Evolutionary conservation across 2,888 invertebrate species (phyloP), one percentile per base, ranked within the genome.

Genomic region (Cecidostiba fungosa): DNA sequence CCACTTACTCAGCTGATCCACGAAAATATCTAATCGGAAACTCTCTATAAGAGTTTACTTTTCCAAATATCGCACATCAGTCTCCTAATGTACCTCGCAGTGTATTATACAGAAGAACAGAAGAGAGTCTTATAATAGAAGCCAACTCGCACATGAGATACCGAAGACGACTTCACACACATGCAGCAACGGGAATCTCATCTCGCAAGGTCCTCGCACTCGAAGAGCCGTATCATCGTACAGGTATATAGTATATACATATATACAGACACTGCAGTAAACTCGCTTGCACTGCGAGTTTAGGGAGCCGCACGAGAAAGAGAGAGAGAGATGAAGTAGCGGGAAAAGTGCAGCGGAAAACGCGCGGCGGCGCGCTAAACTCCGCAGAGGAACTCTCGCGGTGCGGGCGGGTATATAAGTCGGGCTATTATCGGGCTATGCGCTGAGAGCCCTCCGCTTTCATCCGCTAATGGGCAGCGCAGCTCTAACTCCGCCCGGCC

Each of bases 351-450:
- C 77, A 62, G 32, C 62, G 66, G 74, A 43, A 43, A 43, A 43
- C 81, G 79, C 66, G 74, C 80, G 76, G 43, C 62, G 66, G 74
- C 74, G 79, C 66, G 79, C 80, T 84, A 84, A 86, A 84, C 83
- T 84, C 77, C 62, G 43, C 70, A 43, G 54, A 59, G 69, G 73
- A 78, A 79, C 78, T 77, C 77, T n/a, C 16, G 54, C 78, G 23
- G 77, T 23, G 66, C 16, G 43, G 62, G 79, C 74, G 84, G 47
- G 73, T 82, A 73, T 66, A 85, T 92, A 93, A 93, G 93, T 93
- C 93, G 93, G 92, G 92, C 93, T 93, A 93, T 93, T 93, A 93
- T 93, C 93, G 92, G 91, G 92, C 92, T 92, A 90, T 91, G 91
- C 91, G 92, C 91, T 91, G 91, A 91, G 92, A 93, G 93, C 92